phyloP scores from a whole-genome alignment of 2,113 vertebrate species.

The Elachura formosa region DNA sequence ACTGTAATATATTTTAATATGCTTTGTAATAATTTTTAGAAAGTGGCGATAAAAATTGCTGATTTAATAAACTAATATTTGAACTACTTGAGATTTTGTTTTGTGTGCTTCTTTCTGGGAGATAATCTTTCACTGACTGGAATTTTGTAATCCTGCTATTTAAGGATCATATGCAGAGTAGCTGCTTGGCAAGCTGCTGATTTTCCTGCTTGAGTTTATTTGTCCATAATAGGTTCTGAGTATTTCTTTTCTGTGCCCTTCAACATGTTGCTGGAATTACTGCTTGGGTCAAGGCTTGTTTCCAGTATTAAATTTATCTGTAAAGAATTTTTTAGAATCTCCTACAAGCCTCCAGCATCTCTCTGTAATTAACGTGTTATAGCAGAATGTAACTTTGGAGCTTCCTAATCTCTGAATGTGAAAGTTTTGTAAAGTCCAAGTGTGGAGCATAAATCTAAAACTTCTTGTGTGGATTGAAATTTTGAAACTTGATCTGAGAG shows the following conservation, averaged over 20 bases:
- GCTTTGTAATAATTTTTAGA: slow-evolving; percentile 60
- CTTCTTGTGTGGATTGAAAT: not conserved
- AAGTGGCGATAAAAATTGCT: slow-evolving; percentile 4
- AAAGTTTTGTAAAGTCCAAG: not conserved
- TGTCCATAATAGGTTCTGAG: not conserved
- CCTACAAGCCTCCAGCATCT: not conserved
- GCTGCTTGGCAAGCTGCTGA: not conserved
- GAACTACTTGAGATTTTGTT: not conserved
- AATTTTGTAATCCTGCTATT: not conserved
- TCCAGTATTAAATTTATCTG: not conserved
- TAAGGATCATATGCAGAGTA: not conserved
- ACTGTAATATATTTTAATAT: slow-evolving; percentile 65
- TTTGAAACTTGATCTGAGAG: not conserved
- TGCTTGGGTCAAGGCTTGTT: not conserved
- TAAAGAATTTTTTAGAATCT: not conserved
- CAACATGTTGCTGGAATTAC: not conserved
- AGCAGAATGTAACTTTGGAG: not conserved
- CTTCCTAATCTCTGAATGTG: not conserved
- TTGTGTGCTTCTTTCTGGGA: not conserved
- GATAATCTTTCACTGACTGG: not conserved
- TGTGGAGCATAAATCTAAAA: not conserved
- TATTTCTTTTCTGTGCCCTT: not conserved
- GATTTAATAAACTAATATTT: slow-evolving; percentile 64
- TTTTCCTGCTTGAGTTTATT: not conserved
- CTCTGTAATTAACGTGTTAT: not conserved